A percentile compares a stretch with the other conserved stretches of the same genome.
phyloP scores from a whole-genome alignment of 2,113 vertebrate genomes.

The Poeciliopsis prolifica region DNA sequence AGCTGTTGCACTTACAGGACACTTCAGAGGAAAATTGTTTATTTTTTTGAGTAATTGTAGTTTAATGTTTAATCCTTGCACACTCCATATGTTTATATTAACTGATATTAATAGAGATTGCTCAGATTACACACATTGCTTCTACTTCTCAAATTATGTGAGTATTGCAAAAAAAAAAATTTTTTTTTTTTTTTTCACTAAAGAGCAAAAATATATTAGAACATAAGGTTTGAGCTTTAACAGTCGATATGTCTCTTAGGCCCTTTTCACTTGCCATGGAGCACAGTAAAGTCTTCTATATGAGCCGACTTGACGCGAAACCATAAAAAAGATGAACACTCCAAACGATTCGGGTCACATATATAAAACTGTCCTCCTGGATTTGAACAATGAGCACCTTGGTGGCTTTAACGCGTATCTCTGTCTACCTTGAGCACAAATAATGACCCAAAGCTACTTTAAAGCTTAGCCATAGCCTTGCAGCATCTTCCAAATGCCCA shows the following conservation, averaged over 20 bases:
- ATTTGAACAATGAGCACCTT: slow-evolving; percentile 21
- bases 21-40: background rate
- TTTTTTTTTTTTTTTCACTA: too few species aligned
- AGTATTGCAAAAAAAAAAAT: too few species aligned
- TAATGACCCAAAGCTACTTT: slow-evolving; percentile 11
- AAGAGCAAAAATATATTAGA: background rate
- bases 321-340: slow-evolving; percentile 23
- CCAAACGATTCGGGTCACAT: slow-evolving; percentile 21
- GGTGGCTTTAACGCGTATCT: background rate
- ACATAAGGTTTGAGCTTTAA: background rate
- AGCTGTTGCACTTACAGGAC: background rate
- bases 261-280: background rate
- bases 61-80: background rate
- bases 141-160: background rate
- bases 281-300: slow-evolving; percentile 13
- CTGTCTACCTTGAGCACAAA: slow-evolving; percentile 9
- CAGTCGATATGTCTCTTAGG: background rate
- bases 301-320: slow-evolving; percentile 20
- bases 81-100: background rate
- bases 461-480: slow-evolving; percentile 30
- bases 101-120: background rate
- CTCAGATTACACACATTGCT: background rate
- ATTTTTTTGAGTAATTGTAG: background rate
- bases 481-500: slow-evolving; percentile 38
- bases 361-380: slow-evolving; percentile 18